These are phyloP conservation scores for Dryobota labecula DNA, from an alignment of 2,888 invertebrate genomes.

Conservation along the genomic window DNA sequence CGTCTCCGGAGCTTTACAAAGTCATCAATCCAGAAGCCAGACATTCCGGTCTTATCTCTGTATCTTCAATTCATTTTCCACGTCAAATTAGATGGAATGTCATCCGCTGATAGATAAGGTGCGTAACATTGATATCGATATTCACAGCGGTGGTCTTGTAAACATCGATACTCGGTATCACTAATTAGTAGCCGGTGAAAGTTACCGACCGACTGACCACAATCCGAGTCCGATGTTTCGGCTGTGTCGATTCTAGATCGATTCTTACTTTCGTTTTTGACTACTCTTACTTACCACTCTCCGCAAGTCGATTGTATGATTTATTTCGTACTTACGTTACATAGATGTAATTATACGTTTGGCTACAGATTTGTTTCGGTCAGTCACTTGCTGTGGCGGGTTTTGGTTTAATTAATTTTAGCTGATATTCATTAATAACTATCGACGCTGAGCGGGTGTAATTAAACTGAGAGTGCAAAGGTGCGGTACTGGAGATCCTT, in stretches of 20 bases:
- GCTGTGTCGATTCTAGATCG: slow-evolving; percentile 88
- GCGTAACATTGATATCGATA: slow-evolving; percentile 83
- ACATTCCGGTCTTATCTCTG: slow-evolving; percentile 29
- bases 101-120: slow-evolving; percentile 61
- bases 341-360: slow-evolving; percentile 65
- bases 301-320: slow-evolving; percentile 79
- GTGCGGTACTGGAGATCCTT: slow-evolving; percentile 1
- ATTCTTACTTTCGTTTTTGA: slow-evolving; percentile 90
- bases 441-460: slow-evolving; percentile 12
- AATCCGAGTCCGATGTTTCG: slow-evolving; percentile 86
- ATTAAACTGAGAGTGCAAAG: slow-evolving; percentile 34
- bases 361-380: slow-evolving; percentile 57
- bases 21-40: slow-evolving; percentile 30
- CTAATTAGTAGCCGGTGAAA: slow-evolving; percentile 89
- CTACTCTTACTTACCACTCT: slow-evolving; percentile 87
- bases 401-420: slow-evolving; percentile 59
- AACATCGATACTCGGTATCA: slow-evolving; percentile 84
- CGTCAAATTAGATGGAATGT: slow-evolving; percentile 63
- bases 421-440: slow-evolving; percentile 50
- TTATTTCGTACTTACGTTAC: slow-evolving; percentile 74
- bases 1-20: slow-evolving; percentile 19
- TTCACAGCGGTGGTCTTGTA: slow-evolving; percentile 76
- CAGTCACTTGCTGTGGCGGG: slow-evolving; percentile 36
- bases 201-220: slow-evolving; percentile 90
- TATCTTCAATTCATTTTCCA: slow-evolving; percentile 55